These are phyloP conservation scores for Morpho achilles DNA, from an alignment of 2,888 invertebrate species.

Conservation along the genomic window DNA sequence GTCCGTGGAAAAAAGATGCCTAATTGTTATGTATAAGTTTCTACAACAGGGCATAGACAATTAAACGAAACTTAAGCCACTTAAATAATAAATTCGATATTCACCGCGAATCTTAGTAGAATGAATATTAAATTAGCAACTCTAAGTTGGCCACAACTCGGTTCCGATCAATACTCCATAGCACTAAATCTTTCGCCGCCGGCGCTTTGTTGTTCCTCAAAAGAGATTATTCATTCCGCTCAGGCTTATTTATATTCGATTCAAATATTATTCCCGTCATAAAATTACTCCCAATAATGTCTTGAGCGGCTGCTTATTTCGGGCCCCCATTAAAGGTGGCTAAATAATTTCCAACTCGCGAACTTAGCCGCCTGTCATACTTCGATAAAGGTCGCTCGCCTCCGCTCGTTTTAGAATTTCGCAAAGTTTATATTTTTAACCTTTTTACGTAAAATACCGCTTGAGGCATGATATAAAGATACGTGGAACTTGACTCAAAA, in stretches of 20 bases:
- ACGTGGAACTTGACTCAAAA: too few species aligned
- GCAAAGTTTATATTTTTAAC: background rate
- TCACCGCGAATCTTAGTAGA: background rate
- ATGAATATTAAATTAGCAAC: constrained; percentile 4
- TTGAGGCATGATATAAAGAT: too few species aligned
- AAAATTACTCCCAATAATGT: constrained; percentile 24
- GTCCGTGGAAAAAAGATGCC: too few species aligned
- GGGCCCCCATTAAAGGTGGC: constrained; percentile 15
- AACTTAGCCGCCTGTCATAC: constrained; percentile 30
- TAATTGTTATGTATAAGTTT: too few species aligned
- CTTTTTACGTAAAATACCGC: too few species aligned
- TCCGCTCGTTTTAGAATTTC: constrained; percentile 10
- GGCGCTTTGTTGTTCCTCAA: too few species aligned
- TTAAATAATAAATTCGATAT: too few species aligned
- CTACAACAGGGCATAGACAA: too few species aligned
- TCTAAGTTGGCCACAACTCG: background rate
- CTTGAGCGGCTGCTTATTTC: constrained; percentile 16
- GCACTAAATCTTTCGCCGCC: background rate
- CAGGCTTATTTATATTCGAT: constrained; percentile 17
- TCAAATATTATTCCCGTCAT: constrained; percentile 22
- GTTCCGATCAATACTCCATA: background rate
- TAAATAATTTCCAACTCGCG: constrained; percentile 26
- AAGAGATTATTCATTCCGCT: constrained; percentile 6
- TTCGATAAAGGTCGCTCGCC: constrained; percentile 27
- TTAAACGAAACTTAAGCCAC: too few species aligned